Percentiles rank a stretch among this genome's conserved stretches.
Evolutionary conservation across 2,113 vertebrate species (phyloP).

Genomic region (Corythaeola cristata): DNA sequence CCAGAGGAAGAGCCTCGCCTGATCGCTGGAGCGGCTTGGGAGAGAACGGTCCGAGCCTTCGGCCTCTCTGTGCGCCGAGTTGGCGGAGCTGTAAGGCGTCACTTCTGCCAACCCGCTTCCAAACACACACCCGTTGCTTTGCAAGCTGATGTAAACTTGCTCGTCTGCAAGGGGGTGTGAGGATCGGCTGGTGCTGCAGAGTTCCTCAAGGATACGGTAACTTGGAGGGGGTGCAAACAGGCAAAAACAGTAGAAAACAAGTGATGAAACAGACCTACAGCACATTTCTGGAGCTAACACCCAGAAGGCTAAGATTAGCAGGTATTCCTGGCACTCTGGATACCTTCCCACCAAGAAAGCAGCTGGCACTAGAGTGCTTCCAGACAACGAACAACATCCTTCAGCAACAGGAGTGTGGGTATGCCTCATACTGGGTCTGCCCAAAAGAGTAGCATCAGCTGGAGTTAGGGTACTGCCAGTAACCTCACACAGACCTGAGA

Average conservation of each 20-base stretch:
- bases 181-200: neutral
- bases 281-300: neutral
- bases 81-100: neutral
- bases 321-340: neutral
- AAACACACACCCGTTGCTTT: neutral
- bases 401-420: neutral
- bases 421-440: neutral
- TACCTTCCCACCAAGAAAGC: neutral
- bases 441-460: accelerated
- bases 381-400: neutral
- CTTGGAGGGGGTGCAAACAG: neutral
- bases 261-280: neutral
- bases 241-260: neutral
- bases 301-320: neutral
- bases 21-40: neutral
- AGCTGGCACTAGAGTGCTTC: neutral
- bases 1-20: neutral
- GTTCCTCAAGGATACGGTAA: neutral
- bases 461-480: neutral
- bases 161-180: neutral
- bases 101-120: neutral
- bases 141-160: neutral
- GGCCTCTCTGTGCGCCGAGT: neutral
- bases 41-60: neutral
- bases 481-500: neutral